Evolutionary conservation across 2,113 vertebrate species (phyloP).

Genomic region (Notiomystis cincta): DNA sequence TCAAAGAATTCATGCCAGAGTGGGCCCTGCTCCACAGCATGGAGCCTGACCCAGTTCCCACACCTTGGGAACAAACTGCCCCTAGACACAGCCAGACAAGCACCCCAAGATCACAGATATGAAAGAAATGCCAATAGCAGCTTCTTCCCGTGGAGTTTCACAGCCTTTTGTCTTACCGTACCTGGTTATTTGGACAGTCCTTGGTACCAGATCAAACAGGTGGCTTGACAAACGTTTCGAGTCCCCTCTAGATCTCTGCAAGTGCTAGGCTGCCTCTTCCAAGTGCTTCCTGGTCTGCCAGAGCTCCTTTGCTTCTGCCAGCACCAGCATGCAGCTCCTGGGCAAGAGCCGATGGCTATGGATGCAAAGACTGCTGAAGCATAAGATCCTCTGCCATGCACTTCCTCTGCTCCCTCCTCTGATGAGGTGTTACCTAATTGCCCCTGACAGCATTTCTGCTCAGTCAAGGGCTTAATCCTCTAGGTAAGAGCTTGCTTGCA

Average conservation of each 20-base stretch:
- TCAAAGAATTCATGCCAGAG: neutral
- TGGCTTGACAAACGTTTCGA: neutral
- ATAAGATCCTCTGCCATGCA: neutral
- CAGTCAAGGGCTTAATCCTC: slow-evolving; percentile 21
- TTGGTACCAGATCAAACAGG: neutral
- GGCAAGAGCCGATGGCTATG: neutral
- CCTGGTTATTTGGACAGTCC: neutral
- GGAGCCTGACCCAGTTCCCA: neutral
- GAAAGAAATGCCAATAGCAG: neutral
- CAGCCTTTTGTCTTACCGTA: neutral
- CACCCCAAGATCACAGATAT: neutral
- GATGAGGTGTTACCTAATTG: slow-evolving; percentile 31
- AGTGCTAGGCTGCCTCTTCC: neutral
- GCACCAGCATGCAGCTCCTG: neutral
- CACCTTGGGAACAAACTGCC: neutral
- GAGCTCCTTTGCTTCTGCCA: neutral
- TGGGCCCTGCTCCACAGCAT: neutral
- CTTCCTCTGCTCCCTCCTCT: neutral
- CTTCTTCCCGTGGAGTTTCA: neutral
- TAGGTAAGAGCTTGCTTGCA: slow-evolving; percentile 28
- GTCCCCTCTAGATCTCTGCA: neutral
- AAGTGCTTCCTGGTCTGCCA: neutral
- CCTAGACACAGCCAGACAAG: neutral
- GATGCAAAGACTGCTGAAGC: neutral
- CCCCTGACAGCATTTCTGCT: slow-evolving; percentile 18